Base-by-base conservation (phyloP, 2,888 invertebrate genomes). In the Carterocephalus palaemon region DNA sequence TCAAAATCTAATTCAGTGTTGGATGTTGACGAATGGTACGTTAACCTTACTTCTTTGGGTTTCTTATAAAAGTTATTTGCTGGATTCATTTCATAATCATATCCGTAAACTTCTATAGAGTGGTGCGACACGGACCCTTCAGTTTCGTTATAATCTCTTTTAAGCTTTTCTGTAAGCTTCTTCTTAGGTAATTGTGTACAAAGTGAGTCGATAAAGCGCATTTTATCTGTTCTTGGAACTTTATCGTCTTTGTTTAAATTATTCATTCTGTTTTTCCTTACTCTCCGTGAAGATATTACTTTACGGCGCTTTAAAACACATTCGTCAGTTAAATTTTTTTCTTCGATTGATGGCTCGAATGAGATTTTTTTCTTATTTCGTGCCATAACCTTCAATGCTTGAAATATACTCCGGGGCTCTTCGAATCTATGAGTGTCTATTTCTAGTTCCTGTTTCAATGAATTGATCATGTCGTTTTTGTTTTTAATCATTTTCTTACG, bases 361-460 rank as follows among this genome's bases (percentile, higher is more conserved):
- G 8, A 31, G 5, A 39, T 29, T 52, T 52, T 4, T 55, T 49
- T 36, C 28, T 79, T 80, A 20, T 70, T 75, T 8, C 54, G 56
- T 0, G 75, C 78, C 46, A 81, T 72, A 0, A 70, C 49, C 49
- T 60, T 69, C n/a, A 82, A 48, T 0, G 81, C 75, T 50, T 80
- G 57, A 37, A 59, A 76, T 3, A 82, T 54, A 20, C 64, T 78
- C 23, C 60, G 54, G 0, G 79, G 79, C 17, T 79, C 72, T 15
- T 68, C 63, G 7, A 56, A 65, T 0, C 22, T 46, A 1, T 50
- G 24, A 0, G 48, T 36, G 0, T 67, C 62, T 47, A 62, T 60
- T 28, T 40, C 55, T 1, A 81, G 41, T 34, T 82, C 60, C 12
- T 71, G 59, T 52, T 75, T 80, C 3, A 81, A 45, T 3, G 65